Percentiles rank a stretch among this genome's conserved stretches.
phyloP scores from a whole-genome alignment of 2,797 vertebrate species.

The Syngnathus acus region DNA sequence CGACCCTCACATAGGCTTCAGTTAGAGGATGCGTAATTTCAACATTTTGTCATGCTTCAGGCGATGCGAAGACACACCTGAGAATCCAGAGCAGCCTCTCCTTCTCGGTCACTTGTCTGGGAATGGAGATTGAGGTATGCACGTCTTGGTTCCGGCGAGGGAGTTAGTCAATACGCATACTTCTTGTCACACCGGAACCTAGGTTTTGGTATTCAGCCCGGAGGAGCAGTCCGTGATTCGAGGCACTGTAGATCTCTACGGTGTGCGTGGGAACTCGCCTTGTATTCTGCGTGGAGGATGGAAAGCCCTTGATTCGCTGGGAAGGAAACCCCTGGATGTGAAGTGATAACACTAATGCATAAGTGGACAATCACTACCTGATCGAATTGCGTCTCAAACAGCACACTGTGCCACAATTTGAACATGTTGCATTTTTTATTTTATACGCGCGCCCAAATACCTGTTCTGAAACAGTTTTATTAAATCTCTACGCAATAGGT shows the following conservation, averaged over 20 bases:
- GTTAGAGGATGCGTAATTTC: constrained; percentile 22
- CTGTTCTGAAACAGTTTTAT: background rate
- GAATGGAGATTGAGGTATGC: constrained; percentile 57
- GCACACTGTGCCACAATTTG: background rate
- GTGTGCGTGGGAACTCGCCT: constrained; percentile 55
- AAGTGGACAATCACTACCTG: constrained; percentile 56
- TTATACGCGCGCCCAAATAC: background rate
- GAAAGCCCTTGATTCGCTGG: constrained; percentile 68
- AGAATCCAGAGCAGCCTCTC: constrained; percentile 37
- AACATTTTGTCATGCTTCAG: constrained; percentile 9
- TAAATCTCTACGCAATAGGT: background rate
- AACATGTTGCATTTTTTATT: background rate
- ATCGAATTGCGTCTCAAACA: constrained; percentile 28
- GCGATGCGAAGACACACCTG: constrained; percentile 52
- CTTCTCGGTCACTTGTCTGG: constrained; percentile 50
- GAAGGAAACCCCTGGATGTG: constrained; percentile 72
- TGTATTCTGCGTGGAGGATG: constrained; percentile 46
- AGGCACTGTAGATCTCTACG: constrained; percentile 34
- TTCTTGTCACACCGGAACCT: constrained; percentile 43
- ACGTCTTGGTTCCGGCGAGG: constrained; percentile 31
- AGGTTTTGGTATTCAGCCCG: constrained; percentile 13
- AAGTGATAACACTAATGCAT: constrained; percentile 49
- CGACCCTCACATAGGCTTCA: constrained; percentile 11
- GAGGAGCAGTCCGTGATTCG: constrained; percentile 34
- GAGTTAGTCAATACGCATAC: constrained; percentile 62